These are phyloP conservation scores for Wasmannia auropunctata DNA, from an alignment of 1,140 invertebrate species.

Conservation along the genomic window DNA sequence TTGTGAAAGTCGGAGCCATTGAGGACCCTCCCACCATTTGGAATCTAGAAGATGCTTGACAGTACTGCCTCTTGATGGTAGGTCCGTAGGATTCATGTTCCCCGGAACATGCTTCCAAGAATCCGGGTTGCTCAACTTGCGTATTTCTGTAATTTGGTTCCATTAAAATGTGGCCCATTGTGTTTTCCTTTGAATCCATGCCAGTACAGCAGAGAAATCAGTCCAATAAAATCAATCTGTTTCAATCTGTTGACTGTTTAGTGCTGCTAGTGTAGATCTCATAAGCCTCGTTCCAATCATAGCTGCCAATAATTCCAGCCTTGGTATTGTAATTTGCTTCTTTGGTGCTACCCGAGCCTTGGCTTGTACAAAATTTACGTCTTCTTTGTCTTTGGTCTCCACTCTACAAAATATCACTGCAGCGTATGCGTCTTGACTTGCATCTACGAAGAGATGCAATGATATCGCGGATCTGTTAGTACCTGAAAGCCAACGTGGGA, in stretches of 20 bases:
- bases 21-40: not conserved
- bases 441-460: not conserved
- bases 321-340: not conserved
- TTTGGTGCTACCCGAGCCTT: not conserved
- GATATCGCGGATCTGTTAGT: not conserved
- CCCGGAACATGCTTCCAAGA: not conserved
- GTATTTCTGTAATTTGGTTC: not conserved
- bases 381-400: not conserved
- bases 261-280: not conserved
- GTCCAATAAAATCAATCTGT: not conserved
- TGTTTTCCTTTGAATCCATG: not conserved
- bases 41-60: not conserved
- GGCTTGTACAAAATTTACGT: not conserved
- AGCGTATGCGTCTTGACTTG: not conserved
- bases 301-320: not conserved
- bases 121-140: not conserved
- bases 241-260: not conserved
- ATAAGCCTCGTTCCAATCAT: not conserved
- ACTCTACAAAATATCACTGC: not conserved
- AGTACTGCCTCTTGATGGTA: not conserved
- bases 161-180: not conserved
- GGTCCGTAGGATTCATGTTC: not conserved
- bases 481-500: not conserved
- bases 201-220: not conserved
- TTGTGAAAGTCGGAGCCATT: not conserved